Percentiles rank a stretch among this genome's conserved stretches.
phyloP scores from a whole-genome alignment of 2,797 vertebrate genomes.

The Ctenosaura bakeri region DNA sequence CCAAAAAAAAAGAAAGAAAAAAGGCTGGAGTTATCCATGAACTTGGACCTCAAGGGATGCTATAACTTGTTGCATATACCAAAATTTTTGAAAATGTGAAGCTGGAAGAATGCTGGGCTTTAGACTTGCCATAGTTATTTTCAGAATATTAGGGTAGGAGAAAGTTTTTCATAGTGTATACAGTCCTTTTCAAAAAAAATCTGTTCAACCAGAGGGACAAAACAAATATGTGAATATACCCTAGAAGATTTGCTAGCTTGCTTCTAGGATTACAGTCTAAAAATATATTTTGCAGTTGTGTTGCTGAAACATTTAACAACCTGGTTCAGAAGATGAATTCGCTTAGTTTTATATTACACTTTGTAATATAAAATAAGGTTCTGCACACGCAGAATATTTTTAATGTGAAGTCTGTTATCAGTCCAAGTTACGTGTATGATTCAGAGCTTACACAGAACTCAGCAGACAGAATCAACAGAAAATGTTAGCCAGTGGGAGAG shows the following conservation, averaged over 20 bases:
- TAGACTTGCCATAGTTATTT: background rate
- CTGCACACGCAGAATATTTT: background rate
- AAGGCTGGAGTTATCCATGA: conserved; percentile 1
- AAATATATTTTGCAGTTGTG: background rate
- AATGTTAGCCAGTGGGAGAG: background rate
- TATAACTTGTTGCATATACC: conserved; percentile 1
- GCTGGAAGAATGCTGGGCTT: background rate
- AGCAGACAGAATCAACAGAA: no score
- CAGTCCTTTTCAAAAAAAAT: background rate
- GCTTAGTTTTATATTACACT: background rate
- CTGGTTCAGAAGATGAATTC: background rate
- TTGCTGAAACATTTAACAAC: background rate
- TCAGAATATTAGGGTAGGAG: no score
- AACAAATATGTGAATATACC: background rate
- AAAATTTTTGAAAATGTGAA: background rate
- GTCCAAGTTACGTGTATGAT: background rate
- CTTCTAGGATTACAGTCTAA: background rate
- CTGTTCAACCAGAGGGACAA: background rate
- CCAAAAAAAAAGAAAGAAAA: no score
- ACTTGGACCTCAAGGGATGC: background rate
- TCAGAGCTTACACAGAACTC: background rate
- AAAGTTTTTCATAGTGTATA: background rate
- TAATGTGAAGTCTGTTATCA: background rate
- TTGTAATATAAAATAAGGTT: background rate
- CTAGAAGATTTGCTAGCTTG: background rate